phyloP scores from a whole-genome alignment of 2,113 vertebrate genomes.

The Crotalus viridis region DNA sequence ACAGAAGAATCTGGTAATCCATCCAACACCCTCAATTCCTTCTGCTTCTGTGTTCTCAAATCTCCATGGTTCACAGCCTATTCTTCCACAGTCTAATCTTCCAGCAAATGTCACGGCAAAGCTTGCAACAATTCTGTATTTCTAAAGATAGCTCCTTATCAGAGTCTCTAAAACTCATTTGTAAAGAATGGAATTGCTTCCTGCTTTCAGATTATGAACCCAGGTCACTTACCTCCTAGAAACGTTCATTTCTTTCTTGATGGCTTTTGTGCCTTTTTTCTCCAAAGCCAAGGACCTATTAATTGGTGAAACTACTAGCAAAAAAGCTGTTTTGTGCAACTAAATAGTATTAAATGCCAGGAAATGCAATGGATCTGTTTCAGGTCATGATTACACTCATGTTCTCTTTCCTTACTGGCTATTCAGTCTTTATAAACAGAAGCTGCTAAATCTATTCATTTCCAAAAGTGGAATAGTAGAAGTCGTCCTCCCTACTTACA shows the following conservation, averaged over 20 bases:
- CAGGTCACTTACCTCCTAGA: slow-evolving; percentile 61
- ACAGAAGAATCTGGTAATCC: neutral
- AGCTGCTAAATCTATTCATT: slow-evolving; percentile 38
- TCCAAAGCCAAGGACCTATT: neutral
- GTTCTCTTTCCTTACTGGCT: slow-evolving; percentile 32
- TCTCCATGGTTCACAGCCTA: neutral
- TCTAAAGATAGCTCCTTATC: neutral
- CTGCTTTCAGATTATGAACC: neutral
- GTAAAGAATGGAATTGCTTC: neutral
- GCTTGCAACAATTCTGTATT: neutral
- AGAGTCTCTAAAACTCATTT: too few species aligned
- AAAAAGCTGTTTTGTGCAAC: slow-evolving; percentile 20
- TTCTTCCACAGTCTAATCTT: neutral
- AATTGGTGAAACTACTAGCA: accelerated
- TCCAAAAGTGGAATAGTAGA: slow-evolving; percentile 55
- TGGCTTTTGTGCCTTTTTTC: slow-evolving; percentile 14
- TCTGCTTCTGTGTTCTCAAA: too few species aligned
- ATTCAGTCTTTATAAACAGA: slow-evolving; percentile 62
- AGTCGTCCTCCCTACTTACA: slow-evolving; percentile 49
- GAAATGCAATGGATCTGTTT: slow-evolving; percentile 36
- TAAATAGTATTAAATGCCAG: slow-evolving; percentile 16
- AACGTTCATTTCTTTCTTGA: slow-evolving; percentile 52
- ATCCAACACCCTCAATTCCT: neutral
- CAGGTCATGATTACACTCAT: slow-evolving; percentile 45
- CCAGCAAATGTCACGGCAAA: neutral